A percentile compares a stretch with the other conserved stretches of the same genome.
Evolutionary conservation across 2,888 invertebrate species (phyloP).

Genomic region (Augochlorella aurata): DNA sequence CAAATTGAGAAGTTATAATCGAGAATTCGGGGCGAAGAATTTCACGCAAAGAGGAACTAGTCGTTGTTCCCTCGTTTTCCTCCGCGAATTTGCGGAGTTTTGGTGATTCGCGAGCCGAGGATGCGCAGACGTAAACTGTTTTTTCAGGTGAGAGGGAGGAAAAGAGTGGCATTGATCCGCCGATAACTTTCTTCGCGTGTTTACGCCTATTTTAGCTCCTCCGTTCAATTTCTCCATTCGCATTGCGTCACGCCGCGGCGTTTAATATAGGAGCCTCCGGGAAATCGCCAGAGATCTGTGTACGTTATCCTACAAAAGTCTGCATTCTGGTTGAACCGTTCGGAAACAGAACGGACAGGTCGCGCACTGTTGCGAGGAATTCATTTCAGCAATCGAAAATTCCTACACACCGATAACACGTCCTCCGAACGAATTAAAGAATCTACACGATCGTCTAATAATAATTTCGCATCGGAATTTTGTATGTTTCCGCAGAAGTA

Average conservation of each 20-base stretch:
- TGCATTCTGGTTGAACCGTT: not conserved
- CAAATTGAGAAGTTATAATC: no score
- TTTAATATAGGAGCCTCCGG: not conserved
- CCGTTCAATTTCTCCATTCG: constrained; percentile 1
- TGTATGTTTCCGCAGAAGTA: no score
- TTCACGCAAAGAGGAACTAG: not conserved
- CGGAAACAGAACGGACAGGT: not conserved
- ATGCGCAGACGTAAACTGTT: constrained; percentile 47
- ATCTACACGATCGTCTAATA: no score
- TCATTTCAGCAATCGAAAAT: no score
- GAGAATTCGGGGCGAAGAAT: not conserved
- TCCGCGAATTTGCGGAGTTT: not conserved
- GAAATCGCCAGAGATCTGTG: not conserved
- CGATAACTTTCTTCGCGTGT: constrained; percentile 30
- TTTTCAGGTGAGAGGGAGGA: constrained; percentile 43
- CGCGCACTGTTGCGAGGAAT: no score
- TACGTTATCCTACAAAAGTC: not conserved
- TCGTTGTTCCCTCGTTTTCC: not conserved
- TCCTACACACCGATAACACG: no score
- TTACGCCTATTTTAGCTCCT: constrained; percentile 27
- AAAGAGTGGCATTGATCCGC: constrained; percentile 18
- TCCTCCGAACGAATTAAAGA: no score
- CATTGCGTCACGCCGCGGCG: not conserved
- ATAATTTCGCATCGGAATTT: no score
- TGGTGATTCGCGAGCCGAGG: constrained; percentile 3